Base-by-base conservation (phyloP, 2,797 vertebrate genomes). In the Oceanodroma leucorhoa region DNA sequence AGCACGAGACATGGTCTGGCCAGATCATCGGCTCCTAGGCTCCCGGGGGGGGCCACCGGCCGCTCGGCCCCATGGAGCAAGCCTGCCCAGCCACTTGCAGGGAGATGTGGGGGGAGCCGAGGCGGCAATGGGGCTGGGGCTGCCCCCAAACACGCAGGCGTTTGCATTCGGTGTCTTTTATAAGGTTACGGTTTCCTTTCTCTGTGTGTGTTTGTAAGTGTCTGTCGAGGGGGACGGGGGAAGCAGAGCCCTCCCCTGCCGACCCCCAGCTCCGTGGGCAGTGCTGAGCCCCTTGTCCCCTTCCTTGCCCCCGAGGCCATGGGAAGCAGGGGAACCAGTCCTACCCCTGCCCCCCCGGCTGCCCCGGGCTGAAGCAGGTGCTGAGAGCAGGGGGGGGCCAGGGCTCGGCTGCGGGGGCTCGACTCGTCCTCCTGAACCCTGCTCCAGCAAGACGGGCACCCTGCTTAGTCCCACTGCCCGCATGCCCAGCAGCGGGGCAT, bases 1-100 rank as follows among this genome's bases (percentile, higher is more conserved):
- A 99, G 96, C 99, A 99, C 1, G 99, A 99, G 98, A 99, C 99
- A 4, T 99, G 99, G 99, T 99, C 99, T 0, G 99, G 99, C 51
- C 99, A 99, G 98, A 98, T 99, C 70, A 99, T 99, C 93, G 99
- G 99, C 97, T 99, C 99, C 55, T 99, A 99, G 98, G 96, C 78
- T 48, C 70, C 91, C 20, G 38, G 20, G 40, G 53, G 20, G 61
- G 84, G 65, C 83, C 27, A 22, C 66, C 51, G 18, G 86, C 95
- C 51, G 14, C 66, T 38, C 14, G 58, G 70, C 82, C 94, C 95
- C 94, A 36, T 0, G 3, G 64, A 58, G 36, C 65, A 70, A 77
- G 45, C 93, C 77, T 89, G 87, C 78, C 87, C 5, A 20, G 92
- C 78, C 4, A 0, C 85, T 90, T 1, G 0, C 4, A 1, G 29